phyloP scores from a whole-genome alignment of 2,113 vertebrate genomes.

The Apeltes quadracus region DNA sequence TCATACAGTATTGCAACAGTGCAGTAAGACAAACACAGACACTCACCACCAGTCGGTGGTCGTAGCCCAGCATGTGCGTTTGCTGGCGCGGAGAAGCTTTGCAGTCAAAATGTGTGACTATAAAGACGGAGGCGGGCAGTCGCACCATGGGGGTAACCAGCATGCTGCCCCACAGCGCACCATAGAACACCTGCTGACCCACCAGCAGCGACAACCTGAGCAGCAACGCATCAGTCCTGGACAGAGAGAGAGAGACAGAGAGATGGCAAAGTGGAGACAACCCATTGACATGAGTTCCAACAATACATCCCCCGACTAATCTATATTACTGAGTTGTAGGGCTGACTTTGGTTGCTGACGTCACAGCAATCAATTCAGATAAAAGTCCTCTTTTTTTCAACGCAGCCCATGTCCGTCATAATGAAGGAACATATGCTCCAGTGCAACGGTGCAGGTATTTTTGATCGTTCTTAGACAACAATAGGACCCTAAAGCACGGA shows the following conservation, averaged over 20 bases:
- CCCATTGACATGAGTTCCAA: not conserved
- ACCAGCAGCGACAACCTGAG: slow-evolving; percentile 87
- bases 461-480: not conserved
- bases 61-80: slow-evolving; percentile 88
- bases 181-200: slow-evolving; percentile 90
- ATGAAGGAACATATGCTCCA: not conserved
- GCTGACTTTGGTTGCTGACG: not conserved
- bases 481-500: not conserved
- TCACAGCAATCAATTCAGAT: slow-evolving; percentile 7
- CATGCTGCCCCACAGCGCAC: slow-evolving; percentile 90
- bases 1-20: not conserved
- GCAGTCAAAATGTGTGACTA: slow-evolving; percentile 90
- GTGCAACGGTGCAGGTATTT: not conserved
- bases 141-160: slow-evolving; percentile 86
- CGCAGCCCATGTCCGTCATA: not conserved
- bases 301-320: not conserved
- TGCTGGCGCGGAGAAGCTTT: slow-evolving; percentile 81
- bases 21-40: not conserved
- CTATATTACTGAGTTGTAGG: not conserved
- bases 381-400: not conserved
- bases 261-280: slow-evolving; percentile 3
- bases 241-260: slow-evolving; percentile 20
- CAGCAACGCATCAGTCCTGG: slow-evolving; percentile 90
- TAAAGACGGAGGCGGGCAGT: slow-evolving; percentile 90
- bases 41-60: slow-evolving; percentile 88